Base-by-base conservation (phyloP, 2,888 invertebrate species). In the Trilocha varians region DNA sequence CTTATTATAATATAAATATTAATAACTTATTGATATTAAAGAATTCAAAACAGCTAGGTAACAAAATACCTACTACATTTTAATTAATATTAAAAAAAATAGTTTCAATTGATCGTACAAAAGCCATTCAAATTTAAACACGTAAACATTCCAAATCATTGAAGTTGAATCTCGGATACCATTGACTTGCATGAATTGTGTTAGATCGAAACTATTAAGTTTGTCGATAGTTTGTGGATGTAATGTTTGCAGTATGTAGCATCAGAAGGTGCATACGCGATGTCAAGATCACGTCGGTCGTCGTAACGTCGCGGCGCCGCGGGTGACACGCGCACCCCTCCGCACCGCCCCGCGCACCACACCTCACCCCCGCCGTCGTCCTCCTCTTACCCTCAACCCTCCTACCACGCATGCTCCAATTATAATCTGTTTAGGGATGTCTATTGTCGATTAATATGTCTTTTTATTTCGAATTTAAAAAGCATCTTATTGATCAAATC, bases 401-500 rank as follows among this genome's bases (percentile, higher is more conserved):
- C 78, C 73, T 65, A 82, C 78, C 78, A 84, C 84, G 84, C 84
- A 85, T 85, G 84, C 84, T 84, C 85, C 85, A 84, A 82, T 84
- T 82, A 80, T 84, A 84, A 85, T 84, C 84, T 78, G 75, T 73
- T 75, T 83, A 84, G 84, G 74, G 83, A 83, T 83, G 83, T 76
- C 69, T 68, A 64, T 61, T 75, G 82, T 84, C 84, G 83, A 83
- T 83, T 75, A 70, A 68, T 48, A 64, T 42, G 16, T 38, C 32
- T 34, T 39, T 44, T 38, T 39, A 38, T 41, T 44, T 39, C 17
- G 25, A 34, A 33, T 42, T 34, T 32, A 38, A 32, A 16, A 32
- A 33, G n/a, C 8, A 25, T 3, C 11, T 2, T 9, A 9, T 25
- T 25, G 8, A 6, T 25, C 8, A 25, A 25, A 5, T 25, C 4